Base-by-base conservation (phyloP, 1,140 invertebrate genomes). In the Bombus breviceps region DNA sequence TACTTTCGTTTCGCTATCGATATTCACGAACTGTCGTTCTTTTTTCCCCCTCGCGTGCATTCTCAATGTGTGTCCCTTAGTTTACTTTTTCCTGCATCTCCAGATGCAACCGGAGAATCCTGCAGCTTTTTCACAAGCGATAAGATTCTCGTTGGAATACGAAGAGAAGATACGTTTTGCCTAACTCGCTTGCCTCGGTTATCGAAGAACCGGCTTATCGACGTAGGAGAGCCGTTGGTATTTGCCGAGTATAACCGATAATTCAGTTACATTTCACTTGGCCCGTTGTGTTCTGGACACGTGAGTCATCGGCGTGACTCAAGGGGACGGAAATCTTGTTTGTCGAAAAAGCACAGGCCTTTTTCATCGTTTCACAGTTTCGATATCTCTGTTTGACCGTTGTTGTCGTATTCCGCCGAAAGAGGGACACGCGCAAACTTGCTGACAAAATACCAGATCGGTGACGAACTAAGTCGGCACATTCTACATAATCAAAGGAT, bases 161-260 rank as follows among this genome's bases (percentile, higher is more conserved):
- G 22, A 34, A n/a, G 68, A 78, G 9, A 59, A 34, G 28, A 39
- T n/a, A 43, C 69, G 39, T 76, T 32, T 64, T 25, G 25, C 37
- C 77, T 77, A 73, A 74, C 57, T 39, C 8, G 34, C 47, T 37
- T 12, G 43, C 15, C 43, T 47, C 41, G 28, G 62, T 87, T 92
- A 92, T 92, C 92, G 83, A 62, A 53, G 47, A 53, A 53, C 71
- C n/a, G 57, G 80, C 81, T 92, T 93, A 93, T 92, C 92, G 88
- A 80, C 76, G 78, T 86, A 90, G 88, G 78, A 93, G 90, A 87
- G 72, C 86, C 84, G 89, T 91, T 90, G 86, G 83, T 87, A 89
- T 92, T 92, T 93, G 82, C 91, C 62, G 88, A 92, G 87, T 81
- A 22, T 53, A 88, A 87, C 86, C 83, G 88, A 93, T 88, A 89